Conservation (phyloP, 2,888 invertebrate genomes). For the Schizotus pectinicornis region DNA sequence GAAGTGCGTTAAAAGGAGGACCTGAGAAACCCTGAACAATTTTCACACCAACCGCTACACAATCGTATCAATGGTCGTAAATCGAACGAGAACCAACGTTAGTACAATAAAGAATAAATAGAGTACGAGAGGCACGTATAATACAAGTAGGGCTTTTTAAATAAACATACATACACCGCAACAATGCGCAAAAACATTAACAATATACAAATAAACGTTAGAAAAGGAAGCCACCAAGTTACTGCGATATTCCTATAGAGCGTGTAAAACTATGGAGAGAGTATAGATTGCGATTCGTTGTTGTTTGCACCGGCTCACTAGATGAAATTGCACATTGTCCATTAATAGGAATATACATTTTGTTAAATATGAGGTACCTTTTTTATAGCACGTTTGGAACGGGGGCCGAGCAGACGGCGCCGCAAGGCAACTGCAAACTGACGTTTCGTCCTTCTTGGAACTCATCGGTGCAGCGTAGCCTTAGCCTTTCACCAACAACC, state of each 20-base stretch:
- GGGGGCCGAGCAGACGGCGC: slow-evolving; percentile 12
- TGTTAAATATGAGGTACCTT: slow-evolving; percentile 56
- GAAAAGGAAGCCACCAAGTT: slow-evolving; percentile 36
- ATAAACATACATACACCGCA: slow-evolving; percentile 32
- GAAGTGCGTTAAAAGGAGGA: slow-evolving; percentile 37
- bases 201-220: slow-evolving; percentile 34
- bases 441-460: too few relatives aligned
- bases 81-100: slow-evolving; percentile 25
- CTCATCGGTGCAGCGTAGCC: too few relatives aligned
- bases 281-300: slow-evolving; percentile 35
- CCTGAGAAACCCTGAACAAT: slow-evolving; percentile 29
- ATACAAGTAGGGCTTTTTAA: slow-evolving; percentile 29
- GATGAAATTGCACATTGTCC: slow-evolving; percentile 56
- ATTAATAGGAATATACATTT: slow-evolving; percentile 48
- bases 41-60: slow-evolving; percentile 13
- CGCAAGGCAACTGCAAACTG: background rate
- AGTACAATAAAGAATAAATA: slow-evolving; percentile 33
- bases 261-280: slow-evolving; percentile 11
- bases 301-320: slow-evolving; percentile 50
- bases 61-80: slow-evolving; percentile 16
- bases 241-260: slow-evolving; percentile 27
- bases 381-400: slow-evolving; percentile 54
- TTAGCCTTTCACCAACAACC: too few relatives aligned
- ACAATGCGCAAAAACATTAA: slow-evolving; percentile 38
- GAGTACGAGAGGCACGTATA: slow-evolving; percentile 28